These are phyloP conservation scores for Bradypus variegatus DNA, from an alignment of 2,797 vertebrate species.

Conservation along the genomic window DNA sequence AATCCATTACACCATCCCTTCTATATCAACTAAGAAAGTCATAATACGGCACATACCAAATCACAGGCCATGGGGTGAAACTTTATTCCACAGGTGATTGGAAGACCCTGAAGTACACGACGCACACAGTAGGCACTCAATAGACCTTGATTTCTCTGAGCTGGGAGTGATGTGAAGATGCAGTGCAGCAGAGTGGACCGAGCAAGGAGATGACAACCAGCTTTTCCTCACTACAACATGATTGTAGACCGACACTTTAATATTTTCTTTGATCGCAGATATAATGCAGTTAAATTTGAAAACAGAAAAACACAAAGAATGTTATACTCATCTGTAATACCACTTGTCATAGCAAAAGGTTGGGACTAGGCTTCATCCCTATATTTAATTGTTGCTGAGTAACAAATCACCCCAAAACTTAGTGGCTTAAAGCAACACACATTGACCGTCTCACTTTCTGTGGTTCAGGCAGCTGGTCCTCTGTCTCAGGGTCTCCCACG, in stretches of 20 bases:
- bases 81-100: not conserved
- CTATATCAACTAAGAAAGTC: not conserved
- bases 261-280: not conserved
- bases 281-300: not conserved
- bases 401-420: not conserved
- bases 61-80: not conserved
- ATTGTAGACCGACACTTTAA: not conserved
- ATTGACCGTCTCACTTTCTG: not conserved
- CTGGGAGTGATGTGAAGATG: not conserved
- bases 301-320: not conserved
- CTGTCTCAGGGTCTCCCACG: not conserved
- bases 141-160: not conserved
- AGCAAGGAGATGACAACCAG: not conserved
- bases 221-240: not conserved
- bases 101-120: not conserved
- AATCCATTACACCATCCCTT: too few species aligned
- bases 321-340: not conserved
- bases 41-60: accelerated
- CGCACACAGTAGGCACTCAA: not conserved
- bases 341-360: not conserved
- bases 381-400: not conserved
- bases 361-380: not conserved
- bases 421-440: not conserved
- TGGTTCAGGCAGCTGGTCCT: not conserved
- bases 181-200: not conserved